Base-by-base conservation (phyloP, 2,113 vertebrate species). In the Aegotheles bennettii region DNA sequence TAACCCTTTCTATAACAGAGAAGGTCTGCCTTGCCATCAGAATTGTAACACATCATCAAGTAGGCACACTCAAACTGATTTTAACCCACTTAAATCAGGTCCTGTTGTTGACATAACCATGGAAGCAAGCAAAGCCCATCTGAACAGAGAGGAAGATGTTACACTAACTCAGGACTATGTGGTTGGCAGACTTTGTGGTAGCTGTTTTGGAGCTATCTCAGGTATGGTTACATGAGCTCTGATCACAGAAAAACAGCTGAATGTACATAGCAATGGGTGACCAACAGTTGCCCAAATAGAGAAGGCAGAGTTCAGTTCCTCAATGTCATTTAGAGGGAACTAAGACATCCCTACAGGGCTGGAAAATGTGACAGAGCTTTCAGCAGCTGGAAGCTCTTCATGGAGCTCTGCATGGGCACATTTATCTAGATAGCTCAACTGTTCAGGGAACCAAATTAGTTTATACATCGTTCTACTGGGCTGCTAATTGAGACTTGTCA, bases 371-470 rank as follows among this genome's bases (percentile, higher is more conserved):
- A 19, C 28, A 38, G 45, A 73, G 48, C 11, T 84, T 48, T n/a
- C 47, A 79, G 38, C 38, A 48, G 21, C 26, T 76, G 25, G 50
- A 70, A 53, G n/a, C n/a, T n/a, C n/a, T n/a, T n/a, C 45, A 31
- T 6, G 13, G 13, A 71, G 57, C 31, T 53, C 35, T 42, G 16
- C 10, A n/a, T n/a, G 8, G 29, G 3, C n/a, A 33, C 1, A 0
- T 16, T 67, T 71, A 38, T 24, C 7, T 16, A 35, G 25, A 67
- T 67, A 29, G 73, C 20, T 50, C 19, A 20, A 31, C 20, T 56
- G 10, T 42, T 77, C 38, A 71, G 14, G 24, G 24, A 61, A 4
- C 5, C 26, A 40, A 28, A 43, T 67, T 43, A 54, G 14, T 59
- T 59, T 53, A 29, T 33, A 47, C 14, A 10, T 6, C 5, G 13